Percentiles rank a stretch among this genome's conserved stretches.
Conservation (phyloP, 1,140 invertebrate species). For the Acarapis woodi region DNA sequence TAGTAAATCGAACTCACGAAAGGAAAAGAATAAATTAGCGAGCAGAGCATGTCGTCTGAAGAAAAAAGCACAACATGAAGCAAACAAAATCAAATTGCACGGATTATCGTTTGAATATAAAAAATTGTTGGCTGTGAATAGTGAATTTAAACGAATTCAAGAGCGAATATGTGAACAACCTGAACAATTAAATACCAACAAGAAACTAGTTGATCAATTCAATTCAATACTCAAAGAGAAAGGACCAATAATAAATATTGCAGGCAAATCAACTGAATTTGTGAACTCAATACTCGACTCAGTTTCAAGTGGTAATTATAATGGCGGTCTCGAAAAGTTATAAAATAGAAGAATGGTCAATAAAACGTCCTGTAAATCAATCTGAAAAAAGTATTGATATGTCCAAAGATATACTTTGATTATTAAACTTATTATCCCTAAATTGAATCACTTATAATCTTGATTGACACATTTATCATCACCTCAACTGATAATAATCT, state of each 20-base stretch:
- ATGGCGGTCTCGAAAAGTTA: slow-evolving; percentile 10
- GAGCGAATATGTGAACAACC: neutral
- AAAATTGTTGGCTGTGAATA: slow-evolving; percentile 23
- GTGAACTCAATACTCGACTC: slow-evolving; percentile 13
- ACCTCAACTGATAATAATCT: no score
- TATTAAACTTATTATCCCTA: neutral
- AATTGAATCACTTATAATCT: neutral
- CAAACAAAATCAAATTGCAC: slow-evolving; percentile 74
- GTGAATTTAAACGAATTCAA: neutral
- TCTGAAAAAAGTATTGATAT: neutral
- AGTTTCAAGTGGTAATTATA: slow-evolving; percentile 10
- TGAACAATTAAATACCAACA: neutral
- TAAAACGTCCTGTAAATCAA: no score
- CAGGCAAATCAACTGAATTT: slow-evolving; percentile 13
- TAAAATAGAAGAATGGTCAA: no score
- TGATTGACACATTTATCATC: no score
- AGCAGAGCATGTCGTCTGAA: slow-evolving; percentile 76
- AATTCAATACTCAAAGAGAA: slow-evolving; percentile 1
- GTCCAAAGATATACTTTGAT: neutral
- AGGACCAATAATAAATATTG: slow-evolving; percentile 10
- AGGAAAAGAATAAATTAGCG: slow-evolving; percentile 91
- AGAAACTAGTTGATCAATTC: neutral
- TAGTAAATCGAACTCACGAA: slow-evolving; percentile 54
- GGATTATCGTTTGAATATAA: slow-evolving; percentile 78
- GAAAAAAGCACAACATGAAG: slow-evolving; percentile 80